Conservation (phyloP, 2,797 vertebrate species). For the Cyprinodon diabolis region DNA sequence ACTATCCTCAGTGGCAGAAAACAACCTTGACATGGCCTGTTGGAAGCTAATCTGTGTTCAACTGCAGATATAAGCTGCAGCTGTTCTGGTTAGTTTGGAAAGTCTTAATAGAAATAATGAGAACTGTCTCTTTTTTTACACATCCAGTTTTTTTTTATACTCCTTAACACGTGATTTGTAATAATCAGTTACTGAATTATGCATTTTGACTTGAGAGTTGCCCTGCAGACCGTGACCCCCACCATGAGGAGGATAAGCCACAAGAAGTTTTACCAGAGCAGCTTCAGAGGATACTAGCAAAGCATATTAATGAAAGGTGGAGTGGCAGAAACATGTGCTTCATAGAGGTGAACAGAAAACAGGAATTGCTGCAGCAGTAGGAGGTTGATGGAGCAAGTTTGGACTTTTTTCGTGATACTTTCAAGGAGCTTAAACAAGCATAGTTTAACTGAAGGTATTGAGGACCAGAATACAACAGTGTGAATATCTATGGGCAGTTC, state of each 20-base stretch:
- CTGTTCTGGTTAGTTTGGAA: not conserved
- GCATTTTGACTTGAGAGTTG: too few relatives aligned
- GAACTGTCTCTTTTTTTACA: not conserved
- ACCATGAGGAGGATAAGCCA: not conserved
- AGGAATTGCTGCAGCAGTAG: too few relatives aligned
- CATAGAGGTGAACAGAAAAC: too few relatives aligned
- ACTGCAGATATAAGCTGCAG: slow-evolving; percentile 10
- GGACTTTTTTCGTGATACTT: not conserved
- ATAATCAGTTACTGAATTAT: too few relatives aligned
- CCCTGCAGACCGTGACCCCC: not conserved
- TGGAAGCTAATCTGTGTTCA: slow-evolving; percentile 1
- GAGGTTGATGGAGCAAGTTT: too few relatives aligned
- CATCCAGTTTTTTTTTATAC: not conserved
- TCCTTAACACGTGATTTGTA: not conserved
- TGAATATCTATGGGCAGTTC: not conserved
- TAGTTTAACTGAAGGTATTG: not conserved
- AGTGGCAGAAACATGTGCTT: too few relatives aligned
- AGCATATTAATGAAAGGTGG: not conserved
- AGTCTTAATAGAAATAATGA: not conserved
- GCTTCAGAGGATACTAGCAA: not conserved
- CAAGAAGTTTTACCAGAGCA: not conserved
- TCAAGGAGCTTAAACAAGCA: not conserved
- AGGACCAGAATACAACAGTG: slow-evolving; percentile 1
- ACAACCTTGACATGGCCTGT: slow-evolving; percentile 9
- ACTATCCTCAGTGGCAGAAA: slow-evolving; percentile 17